These are phyloP conservation scores for Augochlora pura DNA, from an alignment of 1,140 invertebrate genomes.

Conservation along the genomic window DNA sequence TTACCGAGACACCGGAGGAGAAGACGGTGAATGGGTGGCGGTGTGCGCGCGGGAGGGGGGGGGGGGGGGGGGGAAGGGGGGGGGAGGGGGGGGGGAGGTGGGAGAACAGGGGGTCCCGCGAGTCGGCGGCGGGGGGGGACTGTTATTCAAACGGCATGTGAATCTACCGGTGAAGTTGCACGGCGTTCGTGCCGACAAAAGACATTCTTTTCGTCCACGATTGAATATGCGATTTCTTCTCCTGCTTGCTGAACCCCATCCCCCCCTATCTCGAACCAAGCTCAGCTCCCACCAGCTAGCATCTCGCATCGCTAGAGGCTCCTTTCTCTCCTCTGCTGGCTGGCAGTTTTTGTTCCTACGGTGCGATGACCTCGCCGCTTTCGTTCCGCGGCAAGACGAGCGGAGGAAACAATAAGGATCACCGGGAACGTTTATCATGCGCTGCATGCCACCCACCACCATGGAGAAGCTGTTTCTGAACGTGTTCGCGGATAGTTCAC, in stretches of 20 bases:
- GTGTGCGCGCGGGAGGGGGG: not conserved
- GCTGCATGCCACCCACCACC: slow-evolving; percentile 7
- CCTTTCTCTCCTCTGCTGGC: not conserved
- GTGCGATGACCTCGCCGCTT: slow-evolving; percentile 11
- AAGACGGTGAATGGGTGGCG: not conserved
- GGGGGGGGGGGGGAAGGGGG: not conserved
- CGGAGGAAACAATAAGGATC: slow-evolving; percentile 41
- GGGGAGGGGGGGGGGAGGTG: no score
- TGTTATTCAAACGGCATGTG: slow-evolving; percentile 42
- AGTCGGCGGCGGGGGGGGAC: no score
- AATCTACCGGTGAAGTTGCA: slow-evolving; percentile 16
- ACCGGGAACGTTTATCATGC: slow-evolving; percentile 37
- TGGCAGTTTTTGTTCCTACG: not conserved
- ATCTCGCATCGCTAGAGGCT: slow-evolving; percentile 7
- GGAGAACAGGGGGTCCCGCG: no score
- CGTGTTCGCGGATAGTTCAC: no score
- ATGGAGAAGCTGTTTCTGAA: slow-evolving; percentile 4
- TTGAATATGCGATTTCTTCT: slow-evolving; percentile 49
- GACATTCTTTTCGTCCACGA: slow-evolving; percentile 50
- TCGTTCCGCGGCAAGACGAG: not conserved
- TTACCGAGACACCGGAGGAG: slow-evolving; percentile 13
- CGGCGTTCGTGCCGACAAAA: slow-evolving; percentile 38
- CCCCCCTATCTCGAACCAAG: not conserved
- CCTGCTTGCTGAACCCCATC: not conserved
- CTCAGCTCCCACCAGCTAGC: no score